Evolutionary conservation across 2,797 vertebrate genomes (phyloP).

Genomic region (Squalus acanthias): DNA sequence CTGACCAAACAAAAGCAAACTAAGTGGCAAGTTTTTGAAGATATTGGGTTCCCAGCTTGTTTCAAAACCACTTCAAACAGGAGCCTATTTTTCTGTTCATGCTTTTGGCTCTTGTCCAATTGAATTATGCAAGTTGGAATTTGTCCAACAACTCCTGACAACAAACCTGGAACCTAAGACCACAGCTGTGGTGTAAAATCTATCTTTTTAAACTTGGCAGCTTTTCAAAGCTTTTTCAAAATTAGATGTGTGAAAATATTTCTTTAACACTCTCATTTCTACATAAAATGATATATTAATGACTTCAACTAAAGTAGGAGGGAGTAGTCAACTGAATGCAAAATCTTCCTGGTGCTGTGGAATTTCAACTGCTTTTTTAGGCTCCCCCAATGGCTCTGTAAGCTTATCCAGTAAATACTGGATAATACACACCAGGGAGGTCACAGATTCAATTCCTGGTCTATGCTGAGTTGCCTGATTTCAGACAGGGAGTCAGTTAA

Average conservation of each 20-base stretch:
- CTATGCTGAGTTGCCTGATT: not conserved
- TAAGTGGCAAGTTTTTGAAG: not conserved
- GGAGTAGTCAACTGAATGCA: not conserved
- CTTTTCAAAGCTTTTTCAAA: conserved; percentile 32
- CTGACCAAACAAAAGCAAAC: not conserved
- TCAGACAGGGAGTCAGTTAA: conserved; percentile 9
- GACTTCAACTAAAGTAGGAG: not conserved
- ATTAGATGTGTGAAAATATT: conserved; percentile 5
- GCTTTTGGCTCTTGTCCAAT: conserved; percentile 2
- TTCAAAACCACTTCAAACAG: not conserved
- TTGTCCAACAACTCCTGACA: not conserved
- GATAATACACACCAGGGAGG: not conserved
- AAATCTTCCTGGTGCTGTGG: not conserved
- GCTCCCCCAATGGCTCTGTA: not conserved
- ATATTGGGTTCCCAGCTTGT: not conserved
- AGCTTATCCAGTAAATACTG: conserved; percentile 30
- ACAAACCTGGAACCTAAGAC: conserved; percentile 7
- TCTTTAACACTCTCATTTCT: conserved; percentile 1
- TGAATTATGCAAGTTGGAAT: conserved; percentile 8
- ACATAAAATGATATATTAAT: conserved; percentile 12
- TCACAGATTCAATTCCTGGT: conserved; percentile 1
- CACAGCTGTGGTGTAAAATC: conserved; percentile 2
- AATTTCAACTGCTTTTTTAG: not conserved
- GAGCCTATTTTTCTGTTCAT: conserved; percentile 9
- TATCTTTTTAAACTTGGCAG: conserved; percentile 5